Percentiles rank a stretch among this genome's conserved stretches.
phyloP scores from a whole-genome alignment of 2,113 vertebrate genomes.

The Brachyistius frenatus region DNA sequence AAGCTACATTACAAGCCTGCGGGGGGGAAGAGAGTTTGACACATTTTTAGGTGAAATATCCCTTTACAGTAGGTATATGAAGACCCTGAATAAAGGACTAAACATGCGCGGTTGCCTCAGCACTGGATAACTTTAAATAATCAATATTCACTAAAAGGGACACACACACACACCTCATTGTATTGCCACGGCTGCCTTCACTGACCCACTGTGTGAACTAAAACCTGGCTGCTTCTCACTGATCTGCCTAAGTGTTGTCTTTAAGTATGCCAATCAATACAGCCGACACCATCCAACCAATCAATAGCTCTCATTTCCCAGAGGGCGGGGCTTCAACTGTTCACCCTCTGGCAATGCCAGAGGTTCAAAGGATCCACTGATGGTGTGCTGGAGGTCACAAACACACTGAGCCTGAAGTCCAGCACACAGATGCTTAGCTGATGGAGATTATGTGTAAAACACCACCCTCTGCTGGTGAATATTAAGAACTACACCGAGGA shows the following conservation, averaged over 20 bases:
- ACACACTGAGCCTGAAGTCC: neutral
- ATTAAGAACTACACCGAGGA: fast-evolving
- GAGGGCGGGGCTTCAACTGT: conserved; percentile 24
- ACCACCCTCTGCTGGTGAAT: conserved; percentile 39
- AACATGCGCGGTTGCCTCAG: neutral
- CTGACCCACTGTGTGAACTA: conserved; percentile 77
- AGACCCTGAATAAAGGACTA: neutral
- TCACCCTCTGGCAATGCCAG: conserved; percentile 19
- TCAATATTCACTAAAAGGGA: conserved; percentile 28
- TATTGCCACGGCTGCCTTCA: conserved; percentile 42
- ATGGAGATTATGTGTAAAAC: conserved; percentile 28
- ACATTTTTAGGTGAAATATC: neutral
- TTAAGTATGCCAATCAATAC: conserved; percentile 63
- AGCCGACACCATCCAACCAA: conserved; percentile 58
- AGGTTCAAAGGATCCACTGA: conserved; percentile 26
- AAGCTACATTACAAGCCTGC: neutral
- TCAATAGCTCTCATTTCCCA: conserved; percentile 67
- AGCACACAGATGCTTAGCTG: neutral
- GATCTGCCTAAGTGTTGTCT: conserved; percentile 43
- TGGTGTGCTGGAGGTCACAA: conserved; percentile 29
- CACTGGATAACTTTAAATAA: conserved; percentile 1
- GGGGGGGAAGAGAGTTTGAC: neutral
- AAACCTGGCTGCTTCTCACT: conserved; percentile 76
- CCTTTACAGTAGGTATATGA: conserved; percentile 5
- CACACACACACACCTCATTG: conserved; percentile 24